These are phyloP conservation scores for Champsocephalus esox DNA, from an alignment of 2,797 vertebrate genomes.

Conservation along the genomic window DNA sequence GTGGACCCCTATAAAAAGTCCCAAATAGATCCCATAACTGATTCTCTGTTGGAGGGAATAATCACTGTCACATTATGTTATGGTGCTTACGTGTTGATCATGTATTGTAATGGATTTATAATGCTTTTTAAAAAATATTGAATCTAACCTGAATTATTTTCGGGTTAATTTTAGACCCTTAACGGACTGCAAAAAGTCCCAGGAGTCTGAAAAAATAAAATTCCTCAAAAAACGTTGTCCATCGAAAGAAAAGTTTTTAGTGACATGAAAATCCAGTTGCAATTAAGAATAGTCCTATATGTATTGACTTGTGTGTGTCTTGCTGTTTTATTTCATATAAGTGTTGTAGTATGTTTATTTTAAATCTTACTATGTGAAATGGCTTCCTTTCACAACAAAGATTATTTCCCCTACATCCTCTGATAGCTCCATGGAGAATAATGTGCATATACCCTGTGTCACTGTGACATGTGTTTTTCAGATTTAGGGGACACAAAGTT, in stretches of 20 bases:
- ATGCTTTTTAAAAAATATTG: neutral
- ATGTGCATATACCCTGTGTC: conserved; percentile 23
- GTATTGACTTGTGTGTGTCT: neutral
- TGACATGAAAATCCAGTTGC: neutral
- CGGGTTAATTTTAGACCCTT: neutral
- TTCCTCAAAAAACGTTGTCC: neutral
- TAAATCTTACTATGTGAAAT: neutral
- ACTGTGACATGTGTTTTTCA: conserved; percentile 64
- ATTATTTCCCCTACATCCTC: neutral
- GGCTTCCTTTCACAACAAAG: neutral
- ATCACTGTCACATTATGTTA: neutral
- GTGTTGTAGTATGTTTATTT: neutral
- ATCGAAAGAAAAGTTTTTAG: neutral
- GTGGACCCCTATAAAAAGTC: neutral
- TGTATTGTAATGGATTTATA: neutral
- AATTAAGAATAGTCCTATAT: neutral
- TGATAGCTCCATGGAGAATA: neutral
- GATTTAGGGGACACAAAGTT: conserved; percentile 66
- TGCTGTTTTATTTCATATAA: neutral
- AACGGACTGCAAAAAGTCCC: conserved; percentile 7
- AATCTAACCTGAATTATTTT: neutral
- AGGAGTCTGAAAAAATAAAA: conserved; percentile 5
- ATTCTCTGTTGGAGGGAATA: neutral
- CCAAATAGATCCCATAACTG: neutral
- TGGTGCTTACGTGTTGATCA: neutral